phyloP scores from a whole-genome alignment of 2,888 invertebrate genomes.

The Sisyra terminalis region DNA sequence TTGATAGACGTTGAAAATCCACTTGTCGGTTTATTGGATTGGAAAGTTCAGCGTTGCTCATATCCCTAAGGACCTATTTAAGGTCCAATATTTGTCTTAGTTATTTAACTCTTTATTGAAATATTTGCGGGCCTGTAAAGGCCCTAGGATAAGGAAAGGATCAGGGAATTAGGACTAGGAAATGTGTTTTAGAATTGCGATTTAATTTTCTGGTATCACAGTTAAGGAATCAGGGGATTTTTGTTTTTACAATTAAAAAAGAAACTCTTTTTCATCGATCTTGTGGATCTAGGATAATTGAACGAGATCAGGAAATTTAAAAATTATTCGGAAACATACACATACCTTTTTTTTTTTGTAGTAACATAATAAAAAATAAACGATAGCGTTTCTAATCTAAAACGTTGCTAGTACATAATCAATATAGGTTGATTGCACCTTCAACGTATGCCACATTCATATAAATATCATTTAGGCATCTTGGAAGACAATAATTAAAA shows the following conservation, averaged over 20 bases:
- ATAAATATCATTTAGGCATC: constrained; percentile 8
- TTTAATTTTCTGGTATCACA: constrained; percentile 8
- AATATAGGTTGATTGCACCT: constrained; percentile 6
- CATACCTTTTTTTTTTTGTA: too few relatives aligned
- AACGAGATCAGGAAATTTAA: constrained; percentile 8
- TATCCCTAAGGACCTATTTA: too few relatives aligned
- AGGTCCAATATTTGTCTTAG: too few relatives aligned
- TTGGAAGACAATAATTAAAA: constrained; percentile 8
- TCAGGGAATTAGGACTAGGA: background rate
- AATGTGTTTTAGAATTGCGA: constrained; percentile 1
- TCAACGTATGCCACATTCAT: constrained; percentile 4
- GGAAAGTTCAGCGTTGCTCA: too few relatives aligned
- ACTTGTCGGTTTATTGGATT: too few relatives aligned
- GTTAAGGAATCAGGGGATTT: constrained; percentile 6
- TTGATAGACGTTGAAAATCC: too few relatives aligned
- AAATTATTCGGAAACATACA: constrained; percentile 6
- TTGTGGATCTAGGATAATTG: constrained; percentile 2
- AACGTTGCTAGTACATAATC: constrained; percentile 1
- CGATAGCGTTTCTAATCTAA: constrained; percentile 2
- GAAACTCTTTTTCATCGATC: constrained; percentile 1
- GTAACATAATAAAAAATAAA: constrained; percentile 7
- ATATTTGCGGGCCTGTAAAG: constrained; percentile 11
- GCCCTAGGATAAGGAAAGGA: constrained; percentile 9
- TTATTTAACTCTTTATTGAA: constrained; percentile 8
- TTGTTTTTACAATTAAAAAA: background rate